phyloP scores from a whole-genome alignment of 2,888 invertebrate species.

The Pyralis farinalis region DNA sequence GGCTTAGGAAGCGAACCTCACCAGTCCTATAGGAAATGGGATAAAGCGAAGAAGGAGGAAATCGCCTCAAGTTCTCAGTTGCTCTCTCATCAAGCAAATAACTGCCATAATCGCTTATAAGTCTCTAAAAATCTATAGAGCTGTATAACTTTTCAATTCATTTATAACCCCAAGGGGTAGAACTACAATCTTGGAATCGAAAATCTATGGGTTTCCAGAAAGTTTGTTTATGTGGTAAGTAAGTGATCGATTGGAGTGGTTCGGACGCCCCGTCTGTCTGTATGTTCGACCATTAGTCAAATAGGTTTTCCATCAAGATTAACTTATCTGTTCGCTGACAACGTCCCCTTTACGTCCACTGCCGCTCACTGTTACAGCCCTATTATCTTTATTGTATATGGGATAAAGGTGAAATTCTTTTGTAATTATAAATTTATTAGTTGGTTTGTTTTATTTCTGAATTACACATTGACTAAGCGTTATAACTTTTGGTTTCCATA shows the following conservation, averaged over 20 bases:
- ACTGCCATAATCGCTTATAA: too few species aligned
- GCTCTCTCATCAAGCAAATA: too few species aligned
- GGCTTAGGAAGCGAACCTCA: too few species aligned
- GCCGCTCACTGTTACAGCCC: not conserved
- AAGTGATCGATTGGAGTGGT: slow-evolving; percentile 41
- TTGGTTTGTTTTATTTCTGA: not conserved
- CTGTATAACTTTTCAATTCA: not conserved
- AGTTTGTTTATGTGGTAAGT: slow-evolving; percentile 29
- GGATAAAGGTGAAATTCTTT: slow-evolving; percentile 10
- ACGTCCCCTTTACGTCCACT: slow-evolving; percentile 19
- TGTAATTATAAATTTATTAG: slow-evolving; percentile 1
- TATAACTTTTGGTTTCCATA: too few species aligned
- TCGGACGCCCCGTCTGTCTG: slow-evolving; percentile 24
- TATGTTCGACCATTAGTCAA: slow-evolving; percentile 52
- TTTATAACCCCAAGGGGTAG: not conserved
- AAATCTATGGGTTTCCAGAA: slow-evolving; percentile 17
- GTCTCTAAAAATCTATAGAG: not conserved
- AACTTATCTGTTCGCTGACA: slow-evolving; percentile 46
- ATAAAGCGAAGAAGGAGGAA: too few species aligned
- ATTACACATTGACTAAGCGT: too few species aligned
- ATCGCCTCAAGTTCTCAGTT: too few species aligned
- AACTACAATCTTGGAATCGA: not conserved
- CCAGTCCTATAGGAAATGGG: too few species aligned
- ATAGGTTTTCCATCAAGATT: slow-evolving; percentile 64
- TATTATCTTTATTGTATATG: slow-evolving; percentile 12